Evolutionary conservation across 2,113 vertebrate genomes (phyloP).

Genomic region (Neogobius melanostomus): DNA sequence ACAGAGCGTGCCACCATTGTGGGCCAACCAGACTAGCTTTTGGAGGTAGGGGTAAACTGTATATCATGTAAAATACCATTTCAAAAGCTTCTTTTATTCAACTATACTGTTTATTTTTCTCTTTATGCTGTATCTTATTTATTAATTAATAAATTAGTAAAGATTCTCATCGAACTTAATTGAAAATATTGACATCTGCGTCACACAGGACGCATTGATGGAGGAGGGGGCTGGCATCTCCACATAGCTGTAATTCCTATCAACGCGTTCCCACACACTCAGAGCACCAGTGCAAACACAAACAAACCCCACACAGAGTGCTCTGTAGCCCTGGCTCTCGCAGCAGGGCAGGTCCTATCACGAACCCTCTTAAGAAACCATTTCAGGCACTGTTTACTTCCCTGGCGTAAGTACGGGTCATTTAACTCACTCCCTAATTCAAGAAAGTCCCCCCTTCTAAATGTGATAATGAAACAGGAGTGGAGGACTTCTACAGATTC

Average conservation of each 20-base stretch:
- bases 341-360: slow-evolving; percentile 37
- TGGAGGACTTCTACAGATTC: neutral
- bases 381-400: slow-evolving; percentile 28
- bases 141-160: too few relatives aligned
- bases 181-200: neutral
- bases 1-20: too few relatives aligned
- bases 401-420: slow-evolving; percentile 10
- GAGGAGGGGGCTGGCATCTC: neutral
- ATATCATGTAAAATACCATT: too few relatives aligned
- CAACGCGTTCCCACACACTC: neutral
- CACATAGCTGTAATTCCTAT: neutral
- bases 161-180: too few relatives aligned
- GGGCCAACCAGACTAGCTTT: too few relatives aligned
- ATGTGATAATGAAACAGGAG: neutral
- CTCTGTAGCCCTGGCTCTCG: neutral
- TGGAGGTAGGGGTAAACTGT: too few relatives aligned
- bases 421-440: neutral
- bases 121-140: too few relatives aligned
- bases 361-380: slow-evolving; percentile 12
- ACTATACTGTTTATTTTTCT: too few relatives aligned
- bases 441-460: slow-evolving; percentile 32
- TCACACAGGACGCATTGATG: neutral
- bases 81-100: too few relatives aligned
- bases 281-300: neutral
- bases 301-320: neutral